Evolutionary conservation across 2,113 vertebrate species (phyloP).

Genomic region (Pogona vitticeps): DNA sequence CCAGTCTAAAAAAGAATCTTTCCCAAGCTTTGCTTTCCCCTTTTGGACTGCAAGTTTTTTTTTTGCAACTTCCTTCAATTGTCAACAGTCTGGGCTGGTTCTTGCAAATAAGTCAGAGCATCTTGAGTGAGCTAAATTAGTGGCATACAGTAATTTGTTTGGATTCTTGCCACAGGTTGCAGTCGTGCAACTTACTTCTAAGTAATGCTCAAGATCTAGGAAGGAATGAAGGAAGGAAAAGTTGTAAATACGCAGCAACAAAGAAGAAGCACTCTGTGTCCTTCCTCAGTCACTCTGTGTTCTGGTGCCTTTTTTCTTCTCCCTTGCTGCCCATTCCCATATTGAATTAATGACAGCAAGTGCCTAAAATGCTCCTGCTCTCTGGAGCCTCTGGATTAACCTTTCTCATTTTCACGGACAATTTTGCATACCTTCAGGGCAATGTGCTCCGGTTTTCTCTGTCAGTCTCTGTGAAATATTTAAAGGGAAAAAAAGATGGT

Average conservation of each 20-base stretch:
- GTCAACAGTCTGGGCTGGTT: background rate
- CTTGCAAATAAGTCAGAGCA: background rate
- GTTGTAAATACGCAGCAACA: background rate
- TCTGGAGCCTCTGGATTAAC: constrained; percentile 40
- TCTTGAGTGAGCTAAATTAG: background rate
- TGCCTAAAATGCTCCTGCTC: constrained; percentile 49
- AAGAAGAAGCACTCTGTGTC: background rate
- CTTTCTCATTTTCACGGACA: background rate
- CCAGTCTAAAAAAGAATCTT: background rate
- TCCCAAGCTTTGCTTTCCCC: background rate
- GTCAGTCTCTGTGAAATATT: background rate
- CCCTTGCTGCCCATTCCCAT: background rate
- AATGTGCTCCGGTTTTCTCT: background rate
- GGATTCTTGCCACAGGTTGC: background rate
- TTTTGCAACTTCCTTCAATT: background rate
- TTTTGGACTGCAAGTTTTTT: background rate
- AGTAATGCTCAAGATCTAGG: background rate
- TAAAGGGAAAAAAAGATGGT: background rate
- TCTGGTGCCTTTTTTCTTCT: background rate
- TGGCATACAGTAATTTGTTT: background rate
- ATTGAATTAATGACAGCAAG: background rate
- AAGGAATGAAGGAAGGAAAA: background rate
- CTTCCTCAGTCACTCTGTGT: background rate
- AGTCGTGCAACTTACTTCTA: background rate
- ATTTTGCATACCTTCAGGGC: constrained; percentile 15